Conservation (phyloP, 2,888 invertebrate species). For the Ceratothoa steindachneri region DNA sequence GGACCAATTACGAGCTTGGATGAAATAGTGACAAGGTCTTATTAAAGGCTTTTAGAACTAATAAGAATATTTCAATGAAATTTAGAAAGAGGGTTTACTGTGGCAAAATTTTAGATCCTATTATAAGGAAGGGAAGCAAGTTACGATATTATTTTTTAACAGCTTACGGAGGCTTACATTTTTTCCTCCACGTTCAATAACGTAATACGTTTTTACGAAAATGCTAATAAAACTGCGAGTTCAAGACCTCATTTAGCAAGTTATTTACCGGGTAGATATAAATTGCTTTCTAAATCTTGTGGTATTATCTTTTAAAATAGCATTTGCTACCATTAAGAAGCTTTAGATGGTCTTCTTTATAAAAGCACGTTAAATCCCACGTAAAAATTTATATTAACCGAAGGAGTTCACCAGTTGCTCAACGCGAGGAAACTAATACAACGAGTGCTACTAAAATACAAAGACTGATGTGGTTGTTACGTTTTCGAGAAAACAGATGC, state of each 20-base stretch:
- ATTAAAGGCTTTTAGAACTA: slow-evolving; percentile 8
- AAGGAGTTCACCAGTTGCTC: no score
- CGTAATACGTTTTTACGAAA: slow-evolving; percentile 3
- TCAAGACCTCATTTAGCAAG: neutral
- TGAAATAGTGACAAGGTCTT: slow-evolving; percentile 9
- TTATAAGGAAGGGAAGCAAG: neutral
- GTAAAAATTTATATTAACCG: neutral
- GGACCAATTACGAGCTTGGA: neutral
- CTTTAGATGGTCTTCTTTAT: neutral
- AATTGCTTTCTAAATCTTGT: neutral
- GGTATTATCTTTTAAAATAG: neutral
- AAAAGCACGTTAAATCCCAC: neutral
- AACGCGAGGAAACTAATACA: no score
- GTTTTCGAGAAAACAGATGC: no score
- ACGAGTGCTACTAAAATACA: no score
- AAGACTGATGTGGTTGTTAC: no score
- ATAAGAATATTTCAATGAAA: slow-evolving; percentile 13
- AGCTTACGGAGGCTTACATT: slow-evolving; percentile 13
- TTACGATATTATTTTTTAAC: slow-evolving; percentile 9
- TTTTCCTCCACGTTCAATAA: neutral
- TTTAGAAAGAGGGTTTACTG: slow-evolving; percentile 12
- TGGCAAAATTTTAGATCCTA: slow-evolving; percentile 6
- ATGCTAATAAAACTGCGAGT: neutral
- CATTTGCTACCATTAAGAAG: neutral
- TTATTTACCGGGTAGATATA: neutral